These are phyloP conservation scores for Caenorhabditis inopinata DNA, from an alignment of 1,140 invertebrate species.

Conservation along the genomic window DNA sequence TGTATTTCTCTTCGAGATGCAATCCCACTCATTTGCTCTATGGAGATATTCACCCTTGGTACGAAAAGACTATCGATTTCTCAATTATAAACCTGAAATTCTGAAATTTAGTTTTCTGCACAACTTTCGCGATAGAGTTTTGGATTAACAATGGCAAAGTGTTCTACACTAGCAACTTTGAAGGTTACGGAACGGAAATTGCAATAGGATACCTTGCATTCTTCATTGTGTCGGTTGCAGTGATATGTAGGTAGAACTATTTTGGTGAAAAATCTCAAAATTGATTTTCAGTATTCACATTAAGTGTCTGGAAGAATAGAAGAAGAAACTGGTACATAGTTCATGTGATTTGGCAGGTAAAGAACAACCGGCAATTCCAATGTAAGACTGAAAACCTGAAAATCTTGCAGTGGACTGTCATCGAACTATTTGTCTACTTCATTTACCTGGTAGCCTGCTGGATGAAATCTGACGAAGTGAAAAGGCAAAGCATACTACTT, in stretches of 20 bases:
- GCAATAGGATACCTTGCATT: constrained; percentile 14
- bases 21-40: constrained; percentile 35
- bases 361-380: too few species aligned
- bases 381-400: background rate
- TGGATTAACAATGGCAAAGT: constrained; percentile 29
- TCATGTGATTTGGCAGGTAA: constrained; percentile 42
- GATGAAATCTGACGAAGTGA: background rate
- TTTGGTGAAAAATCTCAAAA: background rate
- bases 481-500: constrained; percentile 4
- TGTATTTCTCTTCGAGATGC: constrained; percentile 42
- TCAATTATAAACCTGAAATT: background rate
- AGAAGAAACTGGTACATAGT: constrained; percentile 17
- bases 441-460: constrained; percentile 4
- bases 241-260: background rate
- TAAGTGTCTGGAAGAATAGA: constrained; percentile 20
- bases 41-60: constrained; percentile 31
- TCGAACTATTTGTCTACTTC: constrained; percentile 1
- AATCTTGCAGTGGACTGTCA: constrained; percentile 27
- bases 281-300: background rate
- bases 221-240: background rate
- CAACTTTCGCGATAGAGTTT: constrained; percentile 22
- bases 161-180: constrained; percentile 32
- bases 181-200: constrained; percentile 33
- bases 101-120: background rate
- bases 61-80: background rate